Conservation (phyloP, 2,113 vertebrate genomes). For the Zingel zingel region DNA sequence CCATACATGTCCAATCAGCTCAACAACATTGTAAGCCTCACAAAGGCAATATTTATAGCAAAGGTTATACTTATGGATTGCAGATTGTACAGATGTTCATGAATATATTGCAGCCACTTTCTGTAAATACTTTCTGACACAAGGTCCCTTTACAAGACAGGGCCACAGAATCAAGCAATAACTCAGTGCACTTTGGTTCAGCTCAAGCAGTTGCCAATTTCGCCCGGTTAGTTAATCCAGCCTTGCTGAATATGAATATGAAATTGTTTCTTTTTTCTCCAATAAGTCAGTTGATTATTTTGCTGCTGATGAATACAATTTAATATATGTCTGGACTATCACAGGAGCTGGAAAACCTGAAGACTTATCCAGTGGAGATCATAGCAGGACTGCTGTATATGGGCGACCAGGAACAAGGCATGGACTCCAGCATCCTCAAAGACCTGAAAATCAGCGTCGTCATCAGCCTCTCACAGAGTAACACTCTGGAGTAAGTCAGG, state of each 20-base stretch:
- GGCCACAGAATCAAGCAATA: no score
- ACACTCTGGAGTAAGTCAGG: constrained; percentile 80
- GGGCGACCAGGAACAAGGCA: constrained; percentile 86
- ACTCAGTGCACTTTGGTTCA: no score
- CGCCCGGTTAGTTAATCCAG: not conserved
- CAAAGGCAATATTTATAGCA: no score
- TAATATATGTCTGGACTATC: not conserved
- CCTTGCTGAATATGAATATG: not conserved
- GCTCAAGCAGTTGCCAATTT: no score
- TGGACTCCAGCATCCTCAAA: constrained; percentile 80
- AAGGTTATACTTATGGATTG: no score
- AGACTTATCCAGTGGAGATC: constrained; percentile 90
- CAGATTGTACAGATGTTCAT: no score
- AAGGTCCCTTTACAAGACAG: no score
- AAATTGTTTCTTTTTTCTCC: not conserved
- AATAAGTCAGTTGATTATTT: not conserved
- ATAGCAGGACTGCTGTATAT: constrained; percentile 86
- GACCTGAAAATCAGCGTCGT: constrained; percentile 88
- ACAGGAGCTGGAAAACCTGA: constrained; percentile 90
- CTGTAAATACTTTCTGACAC: no score
- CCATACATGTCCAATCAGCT: no score
- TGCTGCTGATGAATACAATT: not conserved
- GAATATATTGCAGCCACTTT: no score
- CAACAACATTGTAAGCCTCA: no score
- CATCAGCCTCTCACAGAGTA: constrained; percentile 84